Evolutionary conservation across 2,888 invertebrate genomes (phyloP), one percentile per base, ranked within the genome.

Genomic region (Baronia brevicornis): DNA sequence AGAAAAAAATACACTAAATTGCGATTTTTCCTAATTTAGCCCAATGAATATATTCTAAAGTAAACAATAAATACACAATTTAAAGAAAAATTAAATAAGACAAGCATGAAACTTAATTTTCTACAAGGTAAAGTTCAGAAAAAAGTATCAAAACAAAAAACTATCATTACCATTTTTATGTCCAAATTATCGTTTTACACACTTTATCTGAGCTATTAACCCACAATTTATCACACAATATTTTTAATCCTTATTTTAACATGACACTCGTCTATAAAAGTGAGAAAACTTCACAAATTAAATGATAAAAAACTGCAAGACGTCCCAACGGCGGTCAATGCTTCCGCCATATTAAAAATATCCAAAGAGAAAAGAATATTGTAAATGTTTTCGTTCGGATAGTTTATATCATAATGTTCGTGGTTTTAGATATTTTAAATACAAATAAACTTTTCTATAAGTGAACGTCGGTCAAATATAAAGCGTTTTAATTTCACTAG

Each of bases 111-210:
- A 67, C 60, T 61, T 54, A 59, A 62, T 60, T 63, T 60, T 58
- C 54, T 58, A 59, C 55, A 59, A 69, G 64, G 70, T 67, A 62
- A 72, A 75, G 69, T 78, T 77, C 57, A 66, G 74, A 74, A 84
- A 85, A 79, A 84, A 80, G 82, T 84, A 84, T 80, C 84, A 84
- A 85, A 84, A 85, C 84, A 86, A 86, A 86, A 84, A 85, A 84
- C 79, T 78, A 77, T 80, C 79, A 74, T 82, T 84, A 84, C 84
- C 84, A 84, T 85, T 84, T 84, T 84, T 80, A 62, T 48, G 44
- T 51, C 51, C 46, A 57, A 62, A 57, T 53, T 47, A 44, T 45
- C 43, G 36, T 53, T 49, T 48, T 42, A 32, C 36, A 45, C 37
- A 43, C 46, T 51, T 48, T 25, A 25, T 30, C 38, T 36, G 19